phyloP scores from a whole-genome alignment of 1,140 invertebrate genomes.

The Chlorops oryzae region DNA sequence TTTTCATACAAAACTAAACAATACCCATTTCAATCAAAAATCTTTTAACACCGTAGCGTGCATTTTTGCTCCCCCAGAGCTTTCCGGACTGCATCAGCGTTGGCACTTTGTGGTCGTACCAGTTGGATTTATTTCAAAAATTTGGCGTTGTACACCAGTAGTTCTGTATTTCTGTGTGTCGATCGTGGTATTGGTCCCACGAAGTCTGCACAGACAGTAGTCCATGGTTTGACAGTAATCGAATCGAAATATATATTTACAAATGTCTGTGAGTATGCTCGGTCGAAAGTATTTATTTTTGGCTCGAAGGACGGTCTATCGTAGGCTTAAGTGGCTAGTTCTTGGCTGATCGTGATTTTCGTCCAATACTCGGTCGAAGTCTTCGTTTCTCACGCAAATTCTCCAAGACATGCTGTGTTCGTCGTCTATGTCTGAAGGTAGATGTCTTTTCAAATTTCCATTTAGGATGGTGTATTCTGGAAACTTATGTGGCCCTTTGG shows the following conservation, averaged over 20 bases:
- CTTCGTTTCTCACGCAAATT: slow-evolving; percentile 16
- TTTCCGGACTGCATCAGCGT: no score
- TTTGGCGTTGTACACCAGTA: slow-evolving; percentile 4
- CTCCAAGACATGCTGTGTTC: slow-evolving; percentile 4
- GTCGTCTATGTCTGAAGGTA: background rate
- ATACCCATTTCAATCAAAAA: no score
- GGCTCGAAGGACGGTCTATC: slow-evolving; percentile 24
- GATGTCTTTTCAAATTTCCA: background rate
- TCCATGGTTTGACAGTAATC: slow-evolving; percentile 21
- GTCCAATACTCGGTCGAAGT: slow-evolving; percentile 17
- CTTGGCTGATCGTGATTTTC: slow-evolving; percentile 27
- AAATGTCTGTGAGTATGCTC: slow-evolving; percentile 26
- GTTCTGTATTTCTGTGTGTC: slow-evolving; percentile 3
- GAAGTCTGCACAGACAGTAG: background rate
- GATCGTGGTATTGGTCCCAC: slow-evolving; percentile 6
- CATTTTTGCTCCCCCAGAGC: no score
- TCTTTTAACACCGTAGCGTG: no score
- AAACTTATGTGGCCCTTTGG: background rate
- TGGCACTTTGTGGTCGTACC: slow-evolving; percentile 4
- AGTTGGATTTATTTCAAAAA: slow-evolving; percentile 11
- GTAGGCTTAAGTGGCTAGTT: slow-evolving; percentile 29
- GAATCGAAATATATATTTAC: slow-evolving; percentile 24
- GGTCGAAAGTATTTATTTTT: slow-evolving; percentile 29
- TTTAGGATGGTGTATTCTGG: slow-evolving; percentile 1
- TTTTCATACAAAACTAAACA: no score